A percentile compares a stretch with the other conserved stretches of the same genome.
These are phyloP conservation scores for Melanostoma mellinum DNA, from an alignment of 2,888 invertebrate genomes.

Conservation along the genomic window DNA sequence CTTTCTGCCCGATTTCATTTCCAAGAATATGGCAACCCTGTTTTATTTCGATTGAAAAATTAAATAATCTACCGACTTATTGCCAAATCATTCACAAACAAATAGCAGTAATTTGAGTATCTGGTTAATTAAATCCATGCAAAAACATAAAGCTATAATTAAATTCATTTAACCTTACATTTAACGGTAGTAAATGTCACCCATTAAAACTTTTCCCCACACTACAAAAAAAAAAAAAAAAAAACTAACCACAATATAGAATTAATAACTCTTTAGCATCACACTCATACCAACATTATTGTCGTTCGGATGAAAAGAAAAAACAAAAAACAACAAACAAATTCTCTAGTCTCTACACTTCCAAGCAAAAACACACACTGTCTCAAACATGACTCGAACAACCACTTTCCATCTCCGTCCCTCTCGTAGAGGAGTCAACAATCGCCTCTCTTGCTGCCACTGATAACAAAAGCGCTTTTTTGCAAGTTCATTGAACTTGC, in stretches of 20 bases:
- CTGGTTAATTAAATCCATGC: background rate
- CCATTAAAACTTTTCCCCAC: constrained; percentile 51
- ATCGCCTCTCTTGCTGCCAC: constrained; percentile 66
- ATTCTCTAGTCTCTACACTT: constrained; percentile 15
- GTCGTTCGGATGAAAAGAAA: constrained; percentile 29
- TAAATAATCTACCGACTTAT: background rate
- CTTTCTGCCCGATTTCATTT: too few relatives aligned
- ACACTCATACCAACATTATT: constrained; percentile 22
- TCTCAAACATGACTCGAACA: constrained; percentile 22
- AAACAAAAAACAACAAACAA: constrained; percentile 15
- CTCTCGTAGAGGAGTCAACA: constrained; percentile 70
- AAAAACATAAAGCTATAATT: constrained; percentile 28
- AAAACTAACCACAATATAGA: constrained; percentile 28
- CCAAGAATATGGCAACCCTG: background rate
- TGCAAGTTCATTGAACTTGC: constrained; percentile 80
- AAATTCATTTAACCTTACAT: constrained; percentile 61
- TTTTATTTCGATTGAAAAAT: background rate
- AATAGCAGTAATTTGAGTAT: constrained; percentile 2
- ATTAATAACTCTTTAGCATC: constrained; percentile 24
- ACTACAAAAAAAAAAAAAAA: constrained; percentile 22
- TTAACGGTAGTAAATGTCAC: constrained; percentile 60
- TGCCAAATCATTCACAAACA: background rate
- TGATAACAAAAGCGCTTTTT: constrained; percentile 75
- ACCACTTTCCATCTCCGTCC: constrained; percentile 74
- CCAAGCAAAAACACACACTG: constrained; percentile 22